Conservation (phyloP, 2,113 vertebrate genomes). For the Ailuropoda melanoleuca region DNA sequence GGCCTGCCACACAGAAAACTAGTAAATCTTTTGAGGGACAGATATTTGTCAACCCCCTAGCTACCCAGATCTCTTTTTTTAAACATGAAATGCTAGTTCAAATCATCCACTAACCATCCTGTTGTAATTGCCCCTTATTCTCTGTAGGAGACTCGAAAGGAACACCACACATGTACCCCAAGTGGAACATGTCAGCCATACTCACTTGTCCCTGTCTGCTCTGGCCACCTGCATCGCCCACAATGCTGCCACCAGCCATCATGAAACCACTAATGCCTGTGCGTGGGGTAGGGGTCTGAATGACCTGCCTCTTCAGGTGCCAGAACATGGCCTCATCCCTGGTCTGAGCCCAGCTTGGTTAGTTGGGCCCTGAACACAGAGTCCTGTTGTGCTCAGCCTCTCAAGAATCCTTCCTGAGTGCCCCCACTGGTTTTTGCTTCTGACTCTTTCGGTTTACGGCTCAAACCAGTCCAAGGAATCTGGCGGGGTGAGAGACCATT, state of each 20-base stretch:
- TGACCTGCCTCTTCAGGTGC: not conserved
- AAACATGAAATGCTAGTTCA: not conserved
- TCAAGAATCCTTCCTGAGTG: not conserved
- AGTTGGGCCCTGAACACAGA: not conserved
- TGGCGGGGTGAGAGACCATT: not conserved
- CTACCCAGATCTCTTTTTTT: not conserved
- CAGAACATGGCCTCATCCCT: not conserved
- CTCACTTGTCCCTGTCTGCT: not conserved
- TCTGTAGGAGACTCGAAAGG: not conserved
- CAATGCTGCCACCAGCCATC: too few species aligned
- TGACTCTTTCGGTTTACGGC: not conserved
- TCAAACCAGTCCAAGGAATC: not conserved
- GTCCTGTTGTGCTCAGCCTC: not conserved
- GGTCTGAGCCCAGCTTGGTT: not conserved
- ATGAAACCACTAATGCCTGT: not conserved
- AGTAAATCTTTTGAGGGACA: not conserved
- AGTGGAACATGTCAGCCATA: not conserved
- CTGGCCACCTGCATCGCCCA: not conserved
- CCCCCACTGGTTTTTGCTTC: not conserved
- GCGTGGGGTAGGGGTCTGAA: not conserved
- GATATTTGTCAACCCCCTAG: not conserved
- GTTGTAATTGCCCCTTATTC: not conserved
- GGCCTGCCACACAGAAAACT: not conserved
- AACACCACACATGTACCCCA: not conserved
- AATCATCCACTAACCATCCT: not conserved